Evolutionary conservation across 2,888 invertebrate genomes (phyloP).

Genomic region (Harpalus rufipes): DNA sequence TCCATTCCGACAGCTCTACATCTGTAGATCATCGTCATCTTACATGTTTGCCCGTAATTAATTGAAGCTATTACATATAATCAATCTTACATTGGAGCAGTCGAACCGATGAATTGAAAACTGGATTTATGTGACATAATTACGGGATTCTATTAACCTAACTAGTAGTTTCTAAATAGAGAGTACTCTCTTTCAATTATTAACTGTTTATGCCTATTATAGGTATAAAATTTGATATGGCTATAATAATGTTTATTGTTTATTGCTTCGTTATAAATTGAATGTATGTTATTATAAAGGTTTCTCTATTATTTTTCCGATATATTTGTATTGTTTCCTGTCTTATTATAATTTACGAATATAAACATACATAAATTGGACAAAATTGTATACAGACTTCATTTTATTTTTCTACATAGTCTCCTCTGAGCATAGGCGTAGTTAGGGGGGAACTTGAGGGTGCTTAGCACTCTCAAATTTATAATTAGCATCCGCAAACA

Average conservation of each 20-base stretch:
- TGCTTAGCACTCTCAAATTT: too few relatives aligned
- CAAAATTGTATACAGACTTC: too few relatives aligned
- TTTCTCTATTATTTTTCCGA: background rate
- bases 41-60: background rate
- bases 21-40: background rate
- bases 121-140: background rate
- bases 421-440: too few relatives aligned
- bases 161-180: background rate
- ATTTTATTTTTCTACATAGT: too few relatives aligned
- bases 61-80: background rate
- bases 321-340: background rate
- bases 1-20: too few relatives aligned
- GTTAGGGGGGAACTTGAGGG: too few relatives aligned
- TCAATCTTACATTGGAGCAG: background rate
- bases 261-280: too few relatives aligned
- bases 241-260: too few relatives aligned
- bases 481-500: too few relatives aligned
- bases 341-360: background rate
- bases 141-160: constrained; percentile 2
- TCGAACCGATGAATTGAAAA: background rate
- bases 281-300: too few relatives aligned
- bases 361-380: too few relatives aligned
- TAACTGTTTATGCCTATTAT: background rate
- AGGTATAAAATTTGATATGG: background rate
- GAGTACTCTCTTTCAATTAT: background rate